phyloP scores from a whole-genome alignment of 2,888 invertebrate genomes.

The Drosophila anomelani region DNA sequence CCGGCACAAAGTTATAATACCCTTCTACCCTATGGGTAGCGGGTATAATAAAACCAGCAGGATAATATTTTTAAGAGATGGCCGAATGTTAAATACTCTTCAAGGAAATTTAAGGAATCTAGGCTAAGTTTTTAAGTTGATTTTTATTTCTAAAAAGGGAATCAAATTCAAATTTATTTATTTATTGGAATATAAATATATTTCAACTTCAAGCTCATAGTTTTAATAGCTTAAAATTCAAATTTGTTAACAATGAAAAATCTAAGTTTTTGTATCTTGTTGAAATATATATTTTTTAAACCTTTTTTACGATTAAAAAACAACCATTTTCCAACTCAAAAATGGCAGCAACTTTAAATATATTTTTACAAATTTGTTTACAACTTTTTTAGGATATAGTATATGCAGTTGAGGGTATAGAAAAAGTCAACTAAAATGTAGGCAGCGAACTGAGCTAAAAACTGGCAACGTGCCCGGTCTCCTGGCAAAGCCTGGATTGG shows the following conservation, averaged over 20 bases:
- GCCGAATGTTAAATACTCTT: conserved; percentile 16
- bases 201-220: no score
- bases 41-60: conserved; percentile 16
- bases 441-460: conserved; percentile 16
- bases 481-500: conserved; percentile 24
- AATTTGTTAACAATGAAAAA: neutral
- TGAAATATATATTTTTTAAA: neutral
- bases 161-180: neutral
- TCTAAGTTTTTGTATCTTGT: neutral
- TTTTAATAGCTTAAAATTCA: no score
- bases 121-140: neutral
- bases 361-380: neutral
- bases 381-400: neutral
- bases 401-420: conserved; percentile 4
- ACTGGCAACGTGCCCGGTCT: conserved; percentile 39
- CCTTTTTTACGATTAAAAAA: neutral
- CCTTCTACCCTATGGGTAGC: no score
- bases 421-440: neutral
- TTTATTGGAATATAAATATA: neutral
- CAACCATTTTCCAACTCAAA: neutral
- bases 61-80: neutral
- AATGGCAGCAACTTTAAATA: no score
- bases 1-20: no score
- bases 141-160: neutral
- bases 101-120: no score